Evolutionary conservation across 2,797 vertebrate genomes (phyloP).

Genomic region (Dromococcyx pavoninus): DNA sequence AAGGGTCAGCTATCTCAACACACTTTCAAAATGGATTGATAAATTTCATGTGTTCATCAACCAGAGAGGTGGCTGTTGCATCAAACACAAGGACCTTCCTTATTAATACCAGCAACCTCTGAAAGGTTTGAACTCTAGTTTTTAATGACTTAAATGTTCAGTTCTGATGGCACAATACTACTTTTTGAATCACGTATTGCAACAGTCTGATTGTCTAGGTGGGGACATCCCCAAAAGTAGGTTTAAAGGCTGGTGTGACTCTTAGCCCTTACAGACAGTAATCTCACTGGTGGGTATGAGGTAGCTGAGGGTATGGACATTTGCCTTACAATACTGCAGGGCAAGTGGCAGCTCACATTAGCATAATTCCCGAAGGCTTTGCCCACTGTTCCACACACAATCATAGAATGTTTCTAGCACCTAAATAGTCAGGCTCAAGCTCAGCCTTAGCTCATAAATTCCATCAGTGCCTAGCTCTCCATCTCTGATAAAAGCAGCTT

Average conservation of each 20-base stretch:
- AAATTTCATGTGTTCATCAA: accelerated
- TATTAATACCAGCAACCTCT: not conserved
- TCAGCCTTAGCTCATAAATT: not conserved
- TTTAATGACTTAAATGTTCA: not conserved
- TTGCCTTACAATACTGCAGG: not conserved
- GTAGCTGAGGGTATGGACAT: not conserved
- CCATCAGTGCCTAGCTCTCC: not conserved
- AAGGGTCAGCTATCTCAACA: not conserved
- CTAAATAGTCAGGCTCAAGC: not conserved
- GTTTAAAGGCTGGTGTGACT: not conserved
- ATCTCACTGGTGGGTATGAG: not conserved
- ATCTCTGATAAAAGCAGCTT: not conserved
- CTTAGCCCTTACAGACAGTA: not conserved
- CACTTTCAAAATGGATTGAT: not conserved
- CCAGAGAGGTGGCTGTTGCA: not conserved
- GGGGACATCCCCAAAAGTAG: not conserved
- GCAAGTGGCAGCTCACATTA: not conserved
- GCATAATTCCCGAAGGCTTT: not conserved
- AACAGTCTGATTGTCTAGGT: not conserved
- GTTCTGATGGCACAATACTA: not conserved
- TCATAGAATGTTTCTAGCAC: not conserved
- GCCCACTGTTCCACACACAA: not conserved
- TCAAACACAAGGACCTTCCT: too few species aligned
- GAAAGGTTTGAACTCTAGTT: not conserved
- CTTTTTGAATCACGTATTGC: not conserved